A percentile compares a stretch with the other conserved stretches of the same genome.
phyloP scores from a whole-genome alignment of 2,797 vertebrate species.

The Liasis olivaceus region DNA sequence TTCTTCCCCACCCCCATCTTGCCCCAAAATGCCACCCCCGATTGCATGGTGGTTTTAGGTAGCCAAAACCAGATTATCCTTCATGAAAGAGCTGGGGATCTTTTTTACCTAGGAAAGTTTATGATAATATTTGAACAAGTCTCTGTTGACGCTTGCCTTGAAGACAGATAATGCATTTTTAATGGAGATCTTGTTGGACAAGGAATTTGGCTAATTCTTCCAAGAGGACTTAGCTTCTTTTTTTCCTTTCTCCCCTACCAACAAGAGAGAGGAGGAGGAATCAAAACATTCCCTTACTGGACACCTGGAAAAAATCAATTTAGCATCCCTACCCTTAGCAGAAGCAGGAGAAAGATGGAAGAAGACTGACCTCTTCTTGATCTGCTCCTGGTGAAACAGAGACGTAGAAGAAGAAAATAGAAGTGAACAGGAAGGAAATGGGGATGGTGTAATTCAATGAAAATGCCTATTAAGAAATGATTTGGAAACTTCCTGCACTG shows the following conservation, averaged over 20 bases:
- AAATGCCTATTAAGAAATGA: conserved; percentile 37
- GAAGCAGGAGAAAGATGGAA: conserved; percentile 42
- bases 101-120: conserved; percentile 71
- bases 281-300: conserved; percentile 47
- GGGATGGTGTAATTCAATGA: neutral
- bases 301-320: conserved; percentile 61
- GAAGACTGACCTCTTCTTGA: conserved; percentile 39
- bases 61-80: conserved; percentile 67
- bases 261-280: conserved; percentile 52
- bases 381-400: conserved; percentile 28
- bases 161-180: conserved; percentile 74
- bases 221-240: conserved; percentile 62
- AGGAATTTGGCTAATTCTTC: conserved; percentile 70
- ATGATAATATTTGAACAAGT: conserved; percentile 68
- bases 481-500: neutral
- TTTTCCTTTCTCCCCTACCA: conserved; percentile 57
- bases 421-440: neutral
- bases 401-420: neutral
- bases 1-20: neutral
- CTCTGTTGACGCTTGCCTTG: conserved; percentile 58
- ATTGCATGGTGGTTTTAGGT: conserved; percentile 52
- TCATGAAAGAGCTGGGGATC: conserved; percentile 64
- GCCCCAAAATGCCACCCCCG: conserved; percentile 62
- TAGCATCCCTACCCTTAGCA: conserved; percentile 23
- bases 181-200: conserved; percentile 71